Base-by-base conservation (phyloP, 1,140 invertebrate species). In the Eupristina koningsbergeri region DNA sequence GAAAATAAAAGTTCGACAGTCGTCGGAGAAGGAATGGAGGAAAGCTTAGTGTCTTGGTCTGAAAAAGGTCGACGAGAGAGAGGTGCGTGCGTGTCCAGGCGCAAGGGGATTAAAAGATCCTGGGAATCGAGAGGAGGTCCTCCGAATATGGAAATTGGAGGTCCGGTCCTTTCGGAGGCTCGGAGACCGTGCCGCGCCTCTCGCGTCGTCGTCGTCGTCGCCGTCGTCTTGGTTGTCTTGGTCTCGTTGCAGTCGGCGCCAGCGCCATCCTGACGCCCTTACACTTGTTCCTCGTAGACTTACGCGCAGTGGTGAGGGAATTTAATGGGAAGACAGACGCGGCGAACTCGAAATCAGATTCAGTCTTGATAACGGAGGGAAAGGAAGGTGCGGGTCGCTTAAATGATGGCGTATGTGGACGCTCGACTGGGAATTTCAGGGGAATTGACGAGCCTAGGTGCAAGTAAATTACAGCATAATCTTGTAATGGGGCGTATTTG, bases 251-350 rank as follows among this genome's bases (percentile, higher is more conserved):
- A 80, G 84, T 82, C 81, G 73, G 85, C 84, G 80, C 80, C 85
- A 85, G 87, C 88, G 89, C 88, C 89, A 89, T 87, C 86, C 87
- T 89, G 89, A 90, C 89, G 88, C 89, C 89, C 86, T 86, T 88
- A 86, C 85, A 89, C 89, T 89, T 90, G 88, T 90, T 90, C 87
- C 84, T 11, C 50, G 69, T 39, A 41, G 79, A 71, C 45, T 71
- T 47, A 79, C 77, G 76, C 45, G 61, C 17, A 19, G 6, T n/a
- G 45, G 17, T 13, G 73, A 64, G 81, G 34, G 39, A 45, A 73
- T 73, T 83, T 83, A 83, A 83, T 83, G 81, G 75, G 73, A n/a
- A 74, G 36, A 22, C 29, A 74, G 36, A 22, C 29, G 67, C 22
- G 69, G 53, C 26, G n/a, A 61, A 75, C 64, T 80, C 47, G 15